A percentile compares a stretch with the other conserved stretches of the same genome.
Conservation (phyloP, 92 coral and sea anemone species). For the Porites divaricata region DNA sequence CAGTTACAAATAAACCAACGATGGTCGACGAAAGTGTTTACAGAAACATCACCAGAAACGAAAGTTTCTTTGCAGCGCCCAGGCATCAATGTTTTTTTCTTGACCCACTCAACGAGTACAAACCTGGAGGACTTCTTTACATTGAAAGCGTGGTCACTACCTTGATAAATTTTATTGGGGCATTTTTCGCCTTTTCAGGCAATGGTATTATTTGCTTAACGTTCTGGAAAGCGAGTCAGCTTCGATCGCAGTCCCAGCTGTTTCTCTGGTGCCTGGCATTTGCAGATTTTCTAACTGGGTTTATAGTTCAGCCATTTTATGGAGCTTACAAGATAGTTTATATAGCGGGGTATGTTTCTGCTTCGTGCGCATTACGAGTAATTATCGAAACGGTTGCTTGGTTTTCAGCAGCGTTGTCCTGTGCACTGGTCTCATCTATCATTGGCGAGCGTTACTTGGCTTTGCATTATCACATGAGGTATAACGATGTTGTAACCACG, state of each 20-base stretch:
- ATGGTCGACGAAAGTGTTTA: background rate
- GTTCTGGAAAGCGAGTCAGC: conserved; percentile 55
- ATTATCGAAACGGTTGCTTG: conserved; percentile 63
- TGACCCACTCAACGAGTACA: conserved; percentile 18
- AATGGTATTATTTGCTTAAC: conserved; percentile 53
- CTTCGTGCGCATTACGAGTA: conserved; percentile 46
- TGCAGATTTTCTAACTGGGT: conserved; percentile 63
- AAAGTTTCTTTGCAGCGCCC: background rate
- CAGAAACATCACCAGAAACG: conserved; percentile 15
- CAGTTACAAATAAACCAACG: background rate
- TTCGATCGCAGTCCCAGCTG: conserved; percentile 59
- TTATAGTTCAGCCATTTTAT: conserved; percentile 66
- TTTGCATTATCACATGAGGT: conserved; percentile 52
- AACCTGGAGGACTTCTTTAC: conserved; percentile 25
- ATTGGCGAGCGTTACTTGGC: conserved; percentile 70
- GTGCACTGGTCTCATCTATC: conserved; percentile 30
- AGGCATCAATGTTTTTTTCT: conserved; percentile 19
- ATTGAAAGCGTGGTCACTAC: conserved; percentile 27
- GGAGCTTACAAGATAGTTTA: conserved; percentile 56
- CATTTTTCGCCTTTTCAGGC: conserved; percentile 43
- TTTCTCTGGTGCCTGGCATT: conserved; percentile 53
- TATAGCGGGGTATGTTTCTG: conserved; percentile 12
- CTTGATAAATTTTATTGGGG: conserved; percentile 46
- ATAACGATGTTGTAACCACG: conserved; percentile 42
- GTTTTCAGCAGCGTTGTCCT: conserved; percentile 75